Evolutionary conservation across 2,113 vertebrate genomes (phyloP).

Genomic region (Anguilla rostrata): DNA sequence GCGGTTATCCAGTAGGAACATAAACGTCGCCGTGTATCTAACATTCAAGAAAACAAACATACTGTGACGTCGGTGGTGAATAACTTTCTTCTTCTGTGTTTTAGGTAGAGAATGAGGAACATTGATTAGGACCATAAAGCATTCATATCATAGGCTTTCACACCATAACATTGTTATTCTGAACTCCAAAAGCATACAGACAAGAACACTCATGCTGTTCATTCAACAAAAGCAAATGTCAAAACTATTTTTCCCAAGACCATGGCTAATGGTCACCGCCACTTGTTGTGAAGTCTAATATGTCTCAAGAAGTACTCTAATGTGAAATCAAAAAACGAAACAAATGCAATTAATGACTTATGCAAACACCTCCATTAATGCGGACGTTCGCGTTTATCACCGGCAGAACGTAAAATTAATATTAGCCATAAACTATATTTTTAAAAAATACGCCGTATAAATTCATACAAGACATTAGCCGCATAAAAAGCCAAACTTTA

Average conservation of each 20-base stretch:
- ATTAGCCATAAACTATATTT: neutral
- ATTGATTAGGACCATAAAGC: too few relatives aligned
- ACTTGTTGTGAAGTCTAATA: neutral
- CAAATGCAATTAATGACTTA: neutral
- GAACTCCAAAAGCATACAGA: neutral
- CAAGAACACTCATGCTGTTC: neutral
- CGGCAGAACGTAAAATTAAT: neutral
- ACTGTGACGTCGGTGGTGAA: neutral
- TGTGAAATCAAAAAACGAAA: neutral
- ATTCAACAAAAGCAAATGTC: neutral
- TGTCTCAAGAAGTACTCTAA: neutral
- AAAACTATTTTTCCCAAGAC: too few relatives aligned
- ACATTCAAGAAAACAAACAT: neutral
- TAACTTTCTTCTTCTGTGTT: neutral
- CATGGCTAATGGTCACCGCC: too few relatives aligned
- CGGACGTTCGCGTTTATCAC: neutral
- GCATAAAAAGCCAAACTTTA: neutral
- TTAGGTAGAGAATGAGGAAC: neutral
- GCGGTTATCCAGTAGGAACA: neutral
- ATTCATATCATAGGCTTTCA: too few relatives aligned
- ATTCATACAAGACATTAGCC: too few relatives aligned
- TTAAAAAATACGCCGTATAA: too few relatives aligned
- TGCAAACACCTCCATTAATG: neutral
- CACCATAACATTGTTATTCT: too few relatives aligned
- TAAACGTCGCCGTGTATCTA: neutral